These are phyloP conservation scores for Scytalopus superciliaris DNA, from an alignment of 2,113 vertebrate species.

Conservation along the genomic window DNA sequence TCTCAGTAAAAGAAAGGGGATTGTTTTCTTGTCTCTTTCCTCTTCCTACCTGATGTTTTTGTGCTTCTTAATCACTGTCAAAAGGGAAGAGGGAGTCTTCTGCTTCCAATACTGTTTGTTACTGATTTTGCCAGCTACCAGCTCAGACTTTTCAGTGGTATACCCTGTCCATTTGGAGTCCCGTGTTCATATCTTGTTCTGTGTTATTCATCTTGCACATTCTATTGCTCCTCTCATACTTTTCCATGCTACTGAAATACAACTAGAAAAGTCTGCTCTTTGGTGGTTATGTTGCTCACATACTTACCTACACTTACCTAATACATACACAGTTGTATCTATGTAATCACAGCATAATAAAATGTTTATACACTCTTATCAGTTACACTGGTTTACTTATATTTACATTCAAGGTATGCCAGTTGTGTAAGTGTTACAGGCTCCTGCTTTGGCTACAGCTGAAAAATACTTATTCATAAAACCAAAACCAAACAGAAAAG, in stretches of 20 bases:
- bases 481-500: neutral
- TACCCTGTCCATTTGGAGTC: neutral
- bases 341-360: neutral
- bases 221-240: neutral
- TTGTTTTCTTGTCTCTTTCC: neutral
- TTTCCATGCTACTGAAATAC: neutral
- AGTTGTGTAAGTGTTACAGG: neutral
- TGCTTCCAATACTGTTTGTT: neutral
- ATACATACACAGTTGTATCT: neutral
- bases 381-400: neutral
- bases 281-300: neutral
- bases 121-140: neutral
- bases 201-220: neutral
- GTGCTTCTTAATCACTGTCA: neutral
- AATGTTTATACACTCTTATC: neutral
- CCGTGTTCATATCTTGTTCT: neutral
- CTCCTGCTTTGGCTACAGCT: neutral
- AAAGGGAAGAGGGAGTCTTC: neutral
- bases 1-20: neutral
- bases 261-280: neutral
- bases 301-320: neutral
- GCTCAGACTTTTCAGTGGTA: fast-evolving
- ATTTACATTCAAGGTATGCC: neutral
- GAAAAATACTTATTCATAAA: neutral
- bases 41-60: neutral